A percentile compares a stretch with the other conserved stretches of the same genome.
Conservation (phyloP, 2,113 vertebrate genomes). For the Istiophorus platypterus region DNA sequence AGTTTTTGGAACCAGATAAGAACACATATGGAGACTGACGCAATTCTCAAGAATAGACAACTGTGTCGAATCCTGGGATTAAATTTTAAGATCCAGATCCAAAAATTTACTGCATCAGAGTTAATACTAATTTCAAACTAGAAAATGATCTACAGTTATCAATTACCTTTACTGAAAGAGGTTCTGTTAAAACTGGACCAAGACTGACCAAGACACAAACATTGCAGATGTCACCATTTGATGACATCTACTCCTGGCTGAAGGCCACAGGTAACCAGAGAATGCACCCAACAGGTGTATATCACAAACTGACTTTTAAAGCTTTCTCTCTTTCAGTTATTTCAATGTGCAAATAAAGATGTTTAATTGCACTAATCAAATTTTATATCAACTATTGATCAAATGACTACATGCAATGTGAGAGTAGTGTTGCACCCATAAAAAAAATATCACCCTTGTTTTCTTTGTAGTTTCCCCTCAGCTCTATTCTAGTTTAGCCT, state of each 20-base stretch:
- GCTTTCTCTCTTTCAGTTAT: not conserved
- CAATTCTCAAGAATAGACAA: conserved; percentile 5
- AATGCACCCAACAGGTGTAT: no score
- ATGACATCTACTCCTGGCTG: no score
- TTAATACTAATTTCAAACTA: not conserved
- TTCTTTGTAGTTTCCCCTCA: no score
- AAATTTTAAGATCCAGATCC: not conserved
- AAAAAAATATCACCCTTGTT: not conserved
- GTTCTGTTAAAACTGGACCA: no score
- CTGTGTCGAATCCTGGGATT: not conserved
- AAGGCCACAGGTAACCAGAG: no score
- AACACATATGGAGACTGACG: conserved; percentile 16
- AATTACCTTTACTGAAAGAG: no score
- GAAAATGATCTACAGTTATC: not conserved
- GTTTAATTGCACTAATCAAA: not conserved
- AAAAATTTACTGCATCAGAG: not conserved
- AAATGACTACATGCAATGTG: not conserved
- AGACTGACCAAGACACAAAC: no score
- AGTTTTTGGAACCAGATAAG: conserved; percentile 29
- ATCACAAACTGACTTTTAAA: no score
- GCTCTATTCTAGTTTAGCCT: no score
- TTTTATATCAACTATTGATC: not conserved
- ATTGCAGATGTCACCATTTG: no score
- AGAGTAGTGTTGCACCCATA: not conserved
- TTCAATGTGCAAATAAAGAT: no score